Percentiles rank a stretch among this genome's conserved stretches.
phyloP scores from a whole-genome alignment of 2,797 vertebrate species.

The Myioborus miniatus region DNA sequence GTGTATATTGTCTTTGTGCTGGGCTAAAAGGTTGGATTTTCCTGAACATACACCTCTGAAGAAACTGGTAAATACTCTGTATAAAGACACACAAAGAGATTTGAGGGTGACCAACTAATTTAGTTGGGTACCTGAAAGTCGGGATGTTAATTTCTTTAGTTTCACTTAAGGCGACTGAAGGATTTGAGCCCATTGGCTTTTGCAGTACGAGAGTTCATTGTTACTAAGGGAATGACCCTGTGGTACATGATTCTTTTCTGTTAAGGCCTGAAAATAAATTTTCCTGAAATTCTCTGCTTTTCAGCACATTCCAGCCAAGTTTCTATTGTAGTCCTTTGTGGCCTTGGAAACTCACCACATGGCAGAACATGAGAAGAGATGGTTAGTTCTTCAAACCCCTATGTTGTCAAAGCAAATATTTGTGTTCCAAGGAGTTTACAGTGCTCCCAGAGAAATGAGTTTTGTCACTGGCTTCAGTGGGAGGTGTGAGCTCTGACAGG shows the following conservation, averaged over 20 bases:
- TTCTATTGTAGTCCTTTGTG: not conserved
- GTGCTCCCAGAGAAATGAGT: not conserved
- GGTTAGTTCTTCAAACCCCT: not conserved
- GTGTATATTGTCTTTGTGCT: not conserved
- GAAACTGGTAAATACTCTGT: not conserved
- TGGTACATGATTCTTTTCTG: not conserved
- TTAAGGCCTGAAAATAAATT: not conserved
- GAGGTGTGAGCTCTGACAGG: conserved; percentile 20
- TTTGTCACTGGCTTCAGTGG: not conserved
- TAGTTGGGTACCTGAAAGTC: not conserved
- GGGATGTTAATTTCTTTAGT: not conserved
- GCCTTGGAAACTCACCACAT: not conserved
- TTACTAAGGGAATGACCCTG: not conserved
- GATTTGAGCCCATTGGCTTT: not conserved
- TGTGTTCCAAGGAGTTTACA: not conserved
- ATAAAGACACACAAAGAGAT: not conserved
- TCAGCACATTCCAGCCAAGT: not conserved
- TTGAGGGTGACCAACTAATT: not conserved
- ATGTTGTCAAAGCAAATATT: conserved; percentile 18
- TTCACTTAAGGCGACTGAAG: not conserved
- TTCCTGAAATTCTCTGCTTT: not conserved
- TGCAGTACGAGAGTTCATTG: not conserved
- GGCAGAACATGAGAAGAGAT: not conserved
- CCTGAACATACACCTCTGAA: not conserved
- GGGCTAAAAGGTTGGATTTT: not conserved